Evolutionary conservation across 1,140 invertebrate species (phyloP).

Genomic region (Fopius arisanus): DNA sequence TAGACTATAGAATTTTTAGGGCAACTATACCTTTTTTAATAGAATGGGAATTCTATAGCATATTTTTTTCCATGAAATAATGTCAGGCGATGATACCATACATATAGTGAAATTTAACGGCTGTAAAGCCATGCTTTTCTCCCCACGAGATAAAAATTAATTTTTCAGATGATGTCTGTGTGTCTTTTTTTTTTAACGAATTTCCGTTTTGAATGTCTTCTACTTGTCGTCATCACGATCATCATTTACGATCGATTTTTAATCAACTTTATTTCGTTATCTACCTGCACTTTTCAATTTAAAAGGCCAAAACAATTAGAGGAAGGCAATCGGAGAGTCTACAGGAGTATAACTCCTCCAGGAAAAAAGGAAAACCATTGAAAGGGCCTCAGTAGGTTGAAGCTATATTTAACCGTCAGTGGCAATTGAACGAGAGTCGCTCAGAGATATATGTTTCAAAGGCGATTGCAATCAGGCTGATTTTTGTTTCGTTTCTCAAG

Average conservation of each 20-base stretch:
- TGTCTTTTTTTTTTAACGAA: too few relatives aligned
- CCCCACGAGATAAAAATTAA: too few relatives aligned
- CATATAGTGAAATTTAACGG: too few relatives aligned
- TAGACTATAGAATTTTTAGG: too few relatives aligned
- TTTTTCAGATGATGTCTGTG: too few relatives aligned
- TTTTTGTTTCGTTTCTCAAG: conserved; percentile 42
- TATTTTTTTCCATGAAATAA: too few relatives aligned
- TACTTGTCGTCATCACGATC: too few relatives aligned
- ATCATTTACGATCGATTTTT: not conserved
- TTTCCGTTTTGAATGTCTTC: too few relatives aligned
- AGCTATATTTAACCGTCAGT: conserved; percentile 1
- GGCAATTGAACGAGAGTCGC: conserved; percentile 7
- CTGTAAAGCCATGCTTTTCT: too few relatives aligned
- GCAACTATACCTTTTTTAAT: too few relatives aligned
- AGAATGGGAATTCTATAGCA: too few relatives aligned
- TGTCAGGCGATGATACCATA: too few relatives aligned
- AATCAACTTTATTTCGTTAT: not conserved
- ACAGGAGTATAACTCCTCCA: conserved; percentile 5
- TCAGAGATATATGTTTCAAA: conserved; percentile 2
- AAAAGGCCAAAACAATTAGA: conserved; percentile 2
- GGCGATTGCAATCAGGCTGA: not conserved
- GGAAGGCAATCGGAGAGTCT: not conserved
- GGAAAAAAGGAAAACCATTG: not conserved
- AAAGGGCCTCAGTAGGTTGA: not conserved
- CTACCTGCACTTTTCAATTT: not conserved